A percentile compares a stretch with the other conserved stretches of the same genome.
Conservation (phyloP, 2,797 vertebrate genomes). For the Dromococcyx pavoninus region DNA sequence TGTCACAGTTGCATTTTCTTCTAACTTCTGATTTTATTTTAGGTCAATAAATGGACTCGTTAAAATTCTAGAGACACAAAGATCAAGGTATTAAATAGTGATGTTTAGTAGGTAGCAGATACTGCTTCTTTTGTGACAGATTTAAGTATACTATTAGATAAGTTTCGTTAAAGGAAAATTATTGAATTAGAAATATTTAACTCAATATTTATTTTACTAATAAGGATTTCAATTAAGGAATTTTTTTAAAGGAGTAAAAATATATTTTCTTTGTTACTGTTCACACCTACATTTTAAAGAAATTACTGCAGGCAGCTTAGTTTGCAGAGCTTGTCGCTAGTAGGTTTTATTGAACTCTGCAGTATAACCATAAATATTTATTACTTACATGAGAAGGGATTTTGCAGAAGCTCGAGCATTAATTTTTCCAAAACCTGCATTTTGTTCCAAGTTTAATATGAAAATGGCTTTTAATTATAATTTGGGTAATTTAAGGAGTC, state of each 20-base stretch:
- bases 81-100: slow-evolving; percentile 84
- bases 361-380: neutral
- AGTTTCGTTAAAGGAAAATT: neutral
- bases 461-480: neutral
- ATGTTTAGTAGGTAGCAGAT: slow-evolving; percentile 6
- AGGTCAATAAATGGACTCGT: slow-evolving; percentile 95
- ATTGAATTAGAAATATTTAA: neutral
- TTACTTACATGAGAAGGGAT: neutral
- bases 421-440: neutral
- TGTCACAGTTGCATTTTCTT: neutral
- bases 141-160: neutral
- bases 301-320: neutral
- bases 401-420: neutral
- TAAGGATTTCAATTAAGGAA: neutral
- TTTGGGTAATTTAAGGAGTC: neutral
- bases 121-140: neutral
- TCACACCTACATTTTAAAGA: neutral
- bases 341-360: neutral
- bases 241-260: neutral
- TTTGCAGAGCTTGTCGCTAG: neutral
- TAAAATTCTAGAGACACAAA: slow-evolving; percentile 90
- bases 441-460: neutral
- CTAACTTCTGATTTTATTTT: slow-evolving; percentile 42
- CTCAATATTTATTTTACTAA: neutral
- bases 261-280: neutral